Evolutionary conservation across 2,797 vertebrate species (phyloP).

Genomic region (Podargus strigoides): DNA sequence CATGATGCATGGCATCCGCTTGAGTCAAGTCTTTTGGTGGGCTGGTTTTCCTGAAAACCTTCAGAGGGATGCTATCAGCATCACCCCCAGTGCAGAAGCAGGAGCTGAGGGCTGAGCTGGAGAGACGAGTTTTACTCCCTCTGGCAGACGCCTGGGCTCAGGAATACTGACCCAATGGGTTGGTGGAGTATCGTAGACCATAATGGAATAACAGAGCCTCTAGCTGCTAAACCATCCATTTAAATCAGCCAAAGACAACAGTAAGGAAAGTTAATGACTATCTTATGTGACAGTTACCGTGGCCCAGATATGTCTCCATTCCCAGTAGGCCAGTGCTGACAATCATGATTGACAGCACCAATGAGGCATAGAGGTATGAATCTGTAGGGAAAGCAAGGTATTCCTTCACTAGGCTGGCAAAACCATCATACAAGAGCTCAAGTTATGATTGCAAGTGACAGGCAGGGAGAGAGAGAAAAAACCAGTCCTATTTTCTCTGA

Average conservation of each 20-base stretch:
- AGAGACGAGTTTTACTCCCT: neutral
- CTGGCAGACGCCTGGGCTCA: neutral
- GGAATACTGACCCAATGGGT: neutral
- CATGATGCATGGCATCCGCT: neutral
- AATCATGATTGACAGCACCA: neutral
- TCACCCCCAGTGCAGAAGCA: neutral
- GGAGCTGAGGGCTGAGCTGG: neutral
- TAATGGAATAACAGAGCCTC: neutral
- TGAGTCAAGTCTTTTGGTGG: neutral
- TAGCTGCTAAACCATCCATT: neutral
- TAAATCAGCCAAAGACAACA: neutral
- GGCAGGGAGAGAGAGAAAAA: neutral
- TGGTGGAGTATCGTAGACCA: neutral
- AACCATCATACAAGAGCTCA: neutral
- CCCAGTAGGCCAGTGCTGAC: neutral
- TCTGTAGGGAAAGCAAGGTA: neutral
- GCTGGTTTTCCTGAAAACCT: neutral
- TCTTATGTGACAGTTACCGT: neutral
- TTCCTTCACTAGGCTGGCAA: neutral
- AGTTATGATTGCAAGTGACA: conserved; percentile 10
- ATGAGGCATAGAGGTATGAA: neutral
- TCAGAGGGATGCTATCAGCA: neutral
- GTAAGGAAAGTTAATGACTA: neutral
- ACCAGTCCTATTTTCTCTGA: neutral
- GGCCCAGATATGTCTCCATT: neutral